phyloP scores from a whole-genome alignment of 1,140 invertebrate species.

The Heliothis virescens region DNA sequence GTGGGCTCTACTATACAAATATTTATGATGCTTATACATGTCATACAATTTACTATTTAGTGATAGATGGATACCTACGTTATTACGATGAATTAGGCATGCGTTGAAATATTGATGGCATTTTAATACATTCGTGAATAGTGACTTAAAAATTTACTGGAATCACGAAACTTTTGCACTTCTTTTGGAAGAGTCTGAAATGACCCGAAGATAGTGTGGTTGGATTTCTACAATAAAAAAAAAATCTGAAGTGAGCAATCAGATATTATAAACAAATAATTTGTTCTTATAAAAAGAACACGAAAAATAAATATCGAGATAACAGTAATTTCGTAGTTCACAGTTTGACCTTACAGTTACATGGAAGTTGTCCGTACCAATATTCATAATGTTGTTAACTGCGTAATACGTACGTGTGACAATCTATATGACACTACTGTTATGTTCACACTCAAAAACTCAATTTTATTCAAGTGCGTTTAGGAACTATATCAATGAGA shows the following conservation, averaged over 20 bases:
- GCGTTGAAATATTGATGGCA: too few relatives aligned
- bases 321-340: conserved; percentile 30
- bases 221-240: too few relatives aligned
- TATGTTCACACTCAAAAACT: neutral
- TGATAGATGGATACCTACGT: too few relatives aligned
- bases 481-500: neutral
- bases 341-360: conserved; percentile 32
- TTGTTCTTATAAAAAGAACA: conserved; percentile 5
- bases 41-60: too few relatives aligned
- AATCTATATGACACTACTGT: conserved; percentile 3
- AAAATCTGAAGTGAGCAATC: neutral
- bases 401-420: conserved; percentile 32
- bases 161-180: too few relatives aligned
- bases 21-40: too few relatives aligned
- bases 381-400: conserved; percentile 39
- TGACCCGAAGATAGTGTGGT: too few relatives aligned
- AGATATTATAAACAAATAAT: neutral
- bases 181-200: too few relatives aligned
- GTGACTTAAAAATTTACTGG: too few relatives aligned
- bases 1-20: too few relatives aligned
- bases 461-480: neutral
- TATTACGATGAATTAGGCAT: too few relatives aligned
- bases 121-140: too few relatives aligned
- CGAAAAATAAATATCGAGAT: neutral
- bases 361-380: conserved; percentile 39